These are phyloP conservation scores for Labeo rohita DNA, from an alignment of 2,113 vertebrate species.

Conservation along the genomic window DNA sequence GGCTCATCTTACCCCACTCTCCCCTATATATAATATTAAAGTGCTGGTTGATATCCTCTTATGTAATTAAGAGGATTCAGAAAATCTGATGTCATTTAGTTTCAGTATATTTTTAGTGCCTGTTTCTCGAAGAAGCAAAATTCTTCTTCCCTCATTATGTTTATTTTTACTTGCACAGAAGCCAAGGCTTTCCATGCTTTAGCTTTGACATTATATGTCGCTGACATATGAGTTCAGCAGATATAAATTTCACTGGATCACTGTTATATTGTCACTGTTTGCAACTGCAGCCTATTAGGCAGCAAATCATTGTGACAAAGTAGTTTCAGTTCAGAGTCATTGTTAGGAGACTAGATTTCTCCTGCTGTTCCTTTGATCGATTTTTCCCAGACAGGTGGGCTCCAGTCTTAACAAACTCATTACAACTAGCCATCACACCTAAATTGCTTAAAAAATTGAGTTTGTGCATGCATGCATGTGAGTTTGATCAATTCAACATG, in stretches of 20 bases:
- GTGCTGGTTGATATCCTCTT: neutral
- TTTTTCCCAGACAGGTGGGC: constrained; percentile 38
- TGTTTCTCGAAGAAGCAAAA: neutral
- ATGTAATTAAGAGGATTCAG: neutral
- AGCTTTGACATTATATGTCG: neutral
- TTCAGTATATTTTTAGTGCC: neutral
- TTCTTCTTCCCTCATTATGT: neutral
- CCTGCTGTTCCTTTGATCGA: constrained; percentile 11
- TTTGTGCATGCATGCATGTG: neutral
- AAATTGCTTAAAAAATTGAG: neutral
- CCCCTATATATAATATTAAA: neutral
- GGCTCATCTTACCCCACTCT: too few species aligned
- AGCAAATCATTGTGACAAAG: constrained; percentile 13
- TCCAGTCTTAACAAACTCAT: neutral
- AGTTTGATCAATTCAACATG: neutral
- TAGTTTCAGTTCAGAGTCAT: constrained; percentile 23
- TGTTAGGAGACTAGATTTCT: constrained; percentile 37
- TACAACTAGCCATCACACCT: neutral
- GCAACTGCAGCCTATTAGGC: neutral
- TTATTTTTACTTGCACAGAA: neutral
- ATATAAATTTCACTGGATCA: too few species aligned
- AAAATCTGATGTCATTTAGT: neutral
- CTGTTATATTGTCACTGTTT: constrained; percentile 2
- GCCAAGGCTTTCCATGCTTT: neutral
- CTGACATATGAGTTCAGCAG: neutral